phyloP scores from a whole-genome alignment of 2,113 vertebrate genomes.

The Pseudolaguvia tuberculata region DNA sequence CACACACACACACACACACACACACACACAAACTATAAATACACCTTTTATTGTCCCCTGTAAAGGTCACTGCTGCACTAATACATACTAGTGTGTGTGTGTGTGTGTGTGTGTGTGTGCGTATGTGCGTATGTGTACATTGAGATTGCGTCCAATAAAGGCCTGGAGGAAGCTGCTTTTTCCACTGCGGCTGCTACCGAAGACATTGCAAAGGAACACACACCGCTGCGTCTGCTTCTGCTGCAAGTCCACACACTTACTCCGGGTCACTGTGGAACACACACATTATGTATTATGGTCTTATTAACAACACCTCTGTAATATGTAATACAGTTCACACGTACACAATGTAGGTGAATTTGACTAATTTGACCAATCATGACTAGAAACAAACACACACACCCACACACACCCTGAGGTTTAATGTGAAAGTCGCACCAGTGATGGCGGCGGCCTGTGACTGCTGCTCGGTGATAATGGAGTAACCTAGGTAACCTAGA shows the following conservation, averaged over 20 bases:
- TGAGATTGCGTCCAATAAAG: slow-evolving; percentile 85
- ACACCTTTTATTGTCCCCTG: no score
- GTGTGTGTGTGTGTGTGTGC: background rate
- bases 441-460: slow-evolving; percentile 89
- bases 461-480: slow-evolving; percentile 92
- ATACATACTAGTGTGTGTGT: background rate
- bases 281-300: slow-evolving; percentile 2
- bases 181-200: slow-evolving; percentile 83
- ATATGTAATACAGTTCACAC: background rate
- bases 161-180: slow-evolving; percentile 91
- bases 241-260: slow-evolving; percentile 95
- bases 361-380: no score
- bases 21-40: background rate
- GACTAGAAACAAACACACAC: background rate
- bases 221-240: slow-evolving; percentile 95
- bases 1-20: background rate
- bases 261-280: slow-evolving; percentile 80
- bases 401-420: background rate
- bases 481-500: slow-evolving; percentile 91
- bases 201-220: slow-evolving; percentile 91
- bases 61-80: background rate
- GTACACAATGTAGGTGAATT: no score
- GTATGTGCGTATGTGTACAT: slow-evolving; percentile 57
- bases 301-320: background rate
- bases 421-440: slow-evolving; percentile 61